Conservation (phyloP, 1,140 invertebrate genomes). For the Episyrphus balteatus region DNA sequence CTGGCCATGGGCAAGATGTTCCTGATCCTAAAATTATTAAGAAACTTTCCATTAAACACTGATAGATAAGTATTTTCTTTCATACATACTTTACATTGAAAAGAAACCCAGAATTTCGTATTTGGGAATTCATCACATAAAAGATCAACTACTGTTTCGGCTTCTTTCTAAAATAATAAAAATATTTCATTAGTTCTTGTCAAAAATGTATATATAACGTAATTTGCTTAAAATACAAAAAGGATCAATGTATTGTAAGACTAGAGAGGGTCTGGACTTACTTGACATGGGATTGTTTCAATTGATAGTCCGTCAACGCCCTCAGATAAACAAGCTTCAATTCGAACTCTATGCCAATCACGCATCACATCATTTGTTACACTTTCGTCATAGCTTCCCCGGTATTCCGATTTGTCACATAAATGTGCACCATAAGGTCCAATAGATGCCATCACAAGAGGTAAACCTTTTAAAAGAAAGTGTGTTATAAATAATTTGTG, state of each 20-base stretch:
- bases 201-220: too few relatives aligned
- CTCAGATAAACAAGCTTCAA: slow-evolving; percentile 59
- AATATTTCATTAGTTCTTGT: slow-evolving; percentile 1
- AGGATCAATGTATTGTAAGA: neutral
- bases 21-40: slow-evolving; percentile 41
- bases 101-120: slow-evolving; percentile 62
- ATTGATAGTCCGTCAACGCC: slow-evolving; percentile 74
- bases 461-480: slow-evolving; percentile 13
- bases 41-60: neutral
- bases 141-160: slow-evolving; percentile 63
- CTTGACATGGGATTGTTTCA: slow-evolving; percentile 77
- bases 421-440: slow-evolving; percentile 83
- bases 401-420: slow-evolving; percentile 83
- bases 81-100: slow-evolving; percentile 34
- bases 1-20: slow-evolving; percentile 61
- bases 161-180: slow-evolving; percentile 49
- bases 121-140: slow-evolving; percentile 57
- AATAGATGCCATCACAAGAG: slow-evolving; percentile 68
- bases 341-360: slow-evolving; percentile 69
- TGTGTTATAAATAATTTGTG: too few relatives aligned
- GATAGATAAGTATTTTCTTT: neutral
- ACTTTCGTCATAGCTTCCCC: slow-evolving; percentile 64
- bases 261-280: too few relatives aligned
- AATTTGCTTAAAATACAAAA: too few relatives aligned
- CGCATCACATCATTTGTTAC: slow-evolving; percentile 53